Base-by-base conservation (phyloP, 1,140 invertebrate genomes). In the Procambarus clarkii region DNA sequence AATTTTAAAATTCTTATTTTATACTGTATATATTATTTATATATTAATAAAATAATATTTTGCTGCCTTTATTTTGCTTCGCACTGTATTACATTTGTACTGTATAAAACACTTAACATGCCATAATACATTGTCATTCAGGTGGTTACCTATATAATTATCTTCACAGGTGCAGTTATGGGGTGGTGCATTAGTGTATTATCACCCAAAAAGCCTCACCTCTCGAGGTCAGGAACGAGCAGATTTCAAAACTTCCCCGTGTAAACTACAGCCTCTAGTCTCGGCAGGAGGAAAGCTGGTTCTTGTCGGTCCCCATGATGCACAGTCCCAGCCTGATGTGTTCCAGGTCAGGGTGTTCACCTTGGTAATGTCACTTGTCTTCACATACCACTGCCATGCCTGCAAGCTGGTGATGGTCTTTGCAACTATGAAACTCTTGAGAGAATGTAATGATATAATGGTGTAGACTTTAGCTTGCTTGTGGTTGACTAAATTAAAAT, bases 171-270 rank as follows among this genome's bases (percentile, higher is more conserved):
- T 92, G 18, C 91, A 92, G 74, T 79, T 93, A 50, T 93, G 92
- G 92, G 92, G 92, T 69, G 92, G 92, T 45, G 91, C 91, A 9
- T 77, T 93, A 34, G 92, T 93, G 15, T 93, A 93, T 48, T 93
- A 93, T 60, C 92, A 93, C 81, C 92, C 91, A 5, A 93, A 93
- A 82, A 91, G 81, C n/a, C 74, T 93, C 24, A 91, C 92, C 21
- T 92, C 89, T 9, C 77, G 93, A 79, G 92, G 93, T 11, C 91
- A 88, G 34, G 93, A 93, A 77, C 88, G 93, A 11, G 81, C 76
- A 45, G 93, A 93, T 89, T 93, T 93, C 86, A 92, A 92, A 24
- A 93, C 85, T n/a, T 92, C 92, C 3, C 93, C 93, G 5, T 93
- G 92, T 77, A 93, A 93, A 60, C 88, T 93, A 24, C 92, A 92